phyloP scores from a whole-genome alignment of 1,140 invertebrate species.

The Scaptomyza graminum region DNA sequence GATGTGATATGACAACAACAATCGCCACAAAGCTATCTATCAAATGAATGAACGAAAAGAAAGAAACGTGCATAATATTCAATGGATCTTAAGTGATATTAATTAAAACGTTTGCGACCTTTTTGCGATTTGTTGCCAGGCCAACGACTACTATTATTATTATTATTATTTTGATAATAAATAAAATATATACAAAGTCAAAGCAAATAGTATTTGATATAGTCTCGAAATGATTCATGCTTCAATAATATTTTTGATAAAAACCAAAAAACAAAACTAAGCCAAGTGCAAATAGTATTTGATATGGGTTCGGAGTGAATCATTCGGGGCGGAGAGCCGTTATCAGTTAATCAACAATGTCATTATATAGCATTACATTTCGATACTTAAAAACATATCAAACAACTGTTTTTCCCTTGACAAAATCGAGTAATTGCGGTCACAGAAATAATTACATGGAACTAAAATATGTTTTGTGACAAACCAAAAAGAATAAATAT shows the following conservation, averaged over 20 bases:
- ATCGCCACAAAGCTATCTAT: constrained; percentile 39
- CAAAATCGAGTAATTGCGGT: no score
- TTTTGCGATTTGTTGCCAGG: constrained; percentile 38
- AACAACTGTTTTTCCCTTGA: constrained; percentile 2
- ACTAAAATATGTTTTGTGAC: no score
- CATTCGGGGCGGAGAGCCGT: neutral
- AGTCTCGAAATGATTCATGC: neutral
- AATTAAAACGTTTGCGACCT: constrained; percentile 64
- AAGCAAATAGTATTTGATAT: no score
- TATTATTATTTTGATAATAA: no score
- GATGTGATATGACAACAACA: constrained; percentile 13
- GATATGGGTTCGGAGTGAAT: neutral
- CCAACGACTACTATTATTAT: constrained; percentile 12
- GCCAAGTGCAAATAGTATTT: no score
- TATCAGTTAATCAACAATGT: neutral
- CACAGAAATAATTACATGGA: neutral
- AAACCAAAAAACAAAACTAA: no score
- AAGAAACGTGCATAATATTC: constrained; percentile 58
- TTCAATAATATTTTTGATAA: no score
- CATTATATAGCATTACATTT: no score
- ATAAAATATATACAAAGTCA: no score
- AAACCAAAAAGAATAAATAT: no score
- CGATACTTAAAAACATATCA: no score
- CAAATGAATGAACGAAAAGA: constrained; percentile 37
- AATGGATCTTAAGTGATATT: constrained; percentile 68